These are phyloP conservation scores for Drosophila kambysellisi DNA, from an alignment of 2,888 invertebrate genomes.

Conservation along the genomic window DNA sequence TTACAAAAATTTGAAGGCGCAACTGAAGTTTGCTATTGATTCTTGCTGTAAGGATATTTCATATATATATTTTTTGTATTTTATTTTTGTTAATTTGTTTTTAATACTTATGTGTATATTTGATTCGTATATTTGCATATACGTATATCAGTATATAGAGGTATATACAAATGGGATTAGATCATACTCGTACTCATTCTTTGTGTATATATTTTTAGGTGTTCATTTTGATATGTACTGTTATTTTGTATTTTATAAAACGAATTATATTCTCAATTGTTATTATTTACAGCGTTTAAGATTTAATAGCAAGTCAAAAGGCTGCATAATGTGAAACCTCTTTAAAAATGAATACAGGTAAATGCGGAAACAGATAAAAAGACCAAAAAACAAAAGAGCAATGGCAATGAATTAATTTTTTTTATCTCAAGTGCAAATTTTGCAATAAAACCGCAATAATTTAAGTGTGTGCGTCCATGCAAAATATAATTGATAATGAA, in stretches of 20 bases:
- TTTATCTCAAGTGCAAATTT: background rate
- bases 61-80: conserved; percentile 18
- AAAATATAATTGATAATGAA: conserved; percentile 64
- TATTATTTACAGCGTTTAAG: conserved; percentile 59
- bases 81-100: background rate
- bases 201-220: conserved; percentile 79
- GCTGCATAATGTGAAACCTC: conserved; percentile 62
- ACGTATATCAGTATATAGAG: conserved; percentile 66
- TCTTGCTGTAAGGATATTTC: conserved; percentile 24
- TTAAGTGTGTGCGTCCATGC: conserved; percentile 41
- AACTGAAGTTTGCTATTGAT: conserved; percentile 69
- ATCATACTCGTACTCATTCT: conserved; percentile 34
- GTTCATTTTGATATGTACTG: conserved; percentile 84
- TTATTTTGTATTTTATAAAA: conserved; percentile 69
- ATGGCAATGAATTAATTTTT: background rate
- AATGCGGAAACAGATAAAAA: background rate
- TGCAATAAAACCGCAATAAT: conserved; percentile 31
- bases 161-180: conserved; percentile 70
- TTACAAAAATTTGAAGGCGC: conserved; percentile 68
- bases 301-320: conserved; percentile 15
- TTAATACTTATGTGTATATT: conserved; percentile 32
- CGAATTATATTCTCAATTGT: conserved; percentile 40
- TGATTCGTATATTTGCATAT: conserved; percentile 54
- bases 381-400: background rate
- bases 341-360: conserved; percentile 39